phyloP scores from a whole-genome alignment of 2,888 invertebrate genomes.

The Ptychoptera albimana region DNA sequence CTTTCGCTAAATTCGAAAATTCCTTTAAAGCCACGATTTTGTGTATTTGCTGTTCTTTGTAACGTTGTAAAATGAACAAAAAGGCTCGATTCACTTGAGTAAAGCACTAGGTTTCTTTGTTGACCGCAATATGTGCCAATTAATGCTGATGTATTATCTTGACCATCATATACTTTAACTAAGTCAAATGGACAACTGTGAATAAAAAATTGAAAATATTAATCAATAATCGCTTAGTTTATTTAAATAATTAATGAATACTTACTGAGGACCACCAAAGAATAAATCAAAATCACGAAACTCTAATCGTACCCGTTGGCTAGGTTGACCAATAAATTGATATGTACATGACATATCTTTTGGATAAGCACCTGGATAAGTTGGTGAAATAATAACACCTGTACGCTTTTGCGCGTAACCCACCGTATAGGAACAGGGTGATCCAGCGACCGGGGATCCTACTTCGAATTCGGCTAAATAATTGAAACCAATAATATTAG shows the following conservation, averaged over 20 bases:
- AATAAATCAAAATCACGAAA: slow-evolving; percentile 97
- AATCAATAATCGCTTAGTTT: neutral
- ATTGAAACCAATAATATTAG: slow-evolving; percentile 5
- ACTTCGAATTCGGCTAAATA: slow-evolving; percentile 75
- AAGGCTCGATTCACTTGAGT: slow-evolving; percentile 82
- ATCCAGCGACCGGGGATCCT: slow-evolving; percentile 73
- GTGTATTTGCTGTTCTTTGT: slow-evolving; percentile 80
- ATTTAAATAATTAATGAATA: slow-evolving; percentile 17
- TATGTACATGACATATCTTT: slow-evolving; percentile 89
- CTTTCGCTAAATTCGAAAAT: slow-evolving; percentile 97
- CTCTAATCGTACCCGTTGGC: slow-evolving; percentile 85
- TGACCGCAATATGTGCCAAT: slow-evolving; percentile 97
- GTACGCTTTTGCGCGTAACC: slow-evolving; percentile 33
- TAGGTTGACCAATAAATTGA: slow-evolving; percentile 76
- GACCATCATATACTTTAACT: slow-evolving; percentile 92
- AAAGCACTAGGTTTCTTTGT: slow-evolving; percentile 88
- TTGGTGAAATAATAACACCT: slow-evolving; percentile 87
- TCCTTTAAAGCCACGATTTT: slow-evolving; percentile 96
- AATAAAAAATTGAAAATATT: neutral
- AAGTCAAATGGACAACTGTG: slow-evolving; percentile 94
- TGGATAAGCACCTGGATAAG: slow-evolving; percentile 98
- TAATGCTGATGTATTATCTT: slow-evolving; percentile 70
- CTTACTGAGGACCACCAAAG: slow-evolving; percentile 97
- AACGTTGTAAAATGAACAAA: slow-evolving; percentile 85
- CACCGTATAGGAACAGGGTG: slow-evolving; percentile 78